Evolutionary conservation across 2,113 vertebrate species (phyloP), one percentile per base, ranked within the genome.

Genomic region (Theristicus caerulescens): DNA sequence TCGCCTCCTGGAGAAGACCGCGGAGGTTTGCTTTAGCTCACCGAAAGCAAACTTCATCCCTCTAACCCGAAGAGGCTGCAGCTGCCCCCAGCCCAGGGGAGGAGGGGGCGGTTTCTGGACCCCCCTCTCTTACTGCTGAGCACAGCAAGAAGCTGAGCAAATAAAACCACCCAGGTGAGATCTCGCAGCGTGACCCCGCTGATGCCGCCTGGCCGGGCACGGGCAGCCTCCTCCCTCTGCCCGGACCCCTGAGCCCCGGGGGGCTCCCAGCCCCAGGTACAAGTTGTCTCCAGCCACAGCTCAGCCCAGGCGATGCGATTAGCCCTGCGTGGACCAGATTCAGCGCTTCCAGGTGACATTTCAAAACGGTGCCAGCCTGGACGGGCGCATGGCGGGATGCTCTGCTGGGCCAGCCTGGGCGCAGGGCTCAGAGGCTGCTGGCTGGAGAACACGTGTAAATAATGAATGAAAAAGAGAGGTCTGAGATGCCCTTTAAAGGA

Each of bases 401-500:
- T 95, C 66, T 1, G 6, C 49, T 0, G 3, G 46, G 40, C 42
- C 61, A 96, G 88, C 38, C 46, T 12, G 40, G 82, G 40, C 87
- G 82, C 44, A 25, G 49, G 76, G 58, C 83, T 91, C 2, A 0
- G 71, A 44, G 55, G 55, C 52, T 91, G 69, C 87, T 94, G 85
- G 73, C 82, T 96, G 69, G 36, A 72, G 49, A 93, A 58, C 8
- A 11, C 4, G 5, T 92, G 88, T 96, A 95, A 94, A 91, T 91
- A 95, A 91, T 71, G 81, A 93, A 94, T 74, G 85, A 66, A 80
- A 88, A 79, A 64, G 66, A 97, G 91, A 96, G 67, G 80, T 88
- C 57, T 74, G 89, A 90, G 90, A 96, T 96, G 88, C 93, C 96
- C 96, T 97, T 98, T 97, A 97, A 97, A 98, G 96, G 90, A 97